Base-by-base conservation (phyloP, 2,797 vertebrate genomes). In the Rhabdomys pumilio region DNA sequence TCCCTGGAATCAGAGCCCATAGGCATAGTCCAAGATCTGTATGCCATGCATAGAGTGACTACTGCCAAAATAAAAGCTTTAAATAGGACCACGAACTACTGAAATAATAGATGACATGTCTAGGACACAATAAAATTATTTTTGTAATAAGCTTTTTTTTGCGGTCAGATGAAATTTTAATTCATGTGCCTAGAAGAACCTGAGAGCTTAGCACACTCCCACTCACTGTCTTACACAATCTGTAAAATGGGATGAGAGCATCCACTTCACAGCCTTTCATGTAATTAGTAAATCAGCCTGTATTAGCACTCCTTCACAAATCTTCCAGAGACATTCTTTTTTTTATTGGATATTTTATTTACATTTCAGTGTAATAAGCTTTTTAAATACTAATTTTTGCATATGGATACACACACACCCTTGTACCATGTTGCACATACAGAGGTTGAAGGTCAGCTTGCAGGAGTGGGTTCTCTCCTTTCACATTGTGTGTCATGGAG, bases 41-140 rank as follows among this genome's bases (percentile, higher is more conserved):
- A 41, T 90, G 22, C 17, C 75, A 57, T 57, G 79, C 4, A 9
- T 69, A 57, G 61, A 38, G 55, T 83, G 44, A 63, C 8, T 83
- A 55, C 34, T 88, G 41, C 53, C 89, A 85, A 89, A 89, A 89
- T 47, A 80, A 89, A 94, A 80, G 12, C 44, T 55, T 69, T 82
- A 88, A 91, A 69, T 61, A 61, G 13, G n/a, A 73, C 50, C 47
- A 63, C 20, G 69, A 50, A 34, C 61, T n/a, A 34, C 34, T 90
- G 87, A 93, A 79, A 93, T 85, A 73, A 72, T 29, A 93, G 90
- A 57, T 4, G 65, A 75, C 38, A 82, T 88, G 24, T 41, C 31
- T 79, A 84, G 12, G 19, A 79, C 47, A 88, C 14, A 84, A 91
- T 63, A 61, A 76, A 92, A 76, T 22, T 26, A 50, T 41, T 73